Base-by-base conservation (phyloP, 2,797 vertebrate species). In the Siniperca scherzeri region DNA sequence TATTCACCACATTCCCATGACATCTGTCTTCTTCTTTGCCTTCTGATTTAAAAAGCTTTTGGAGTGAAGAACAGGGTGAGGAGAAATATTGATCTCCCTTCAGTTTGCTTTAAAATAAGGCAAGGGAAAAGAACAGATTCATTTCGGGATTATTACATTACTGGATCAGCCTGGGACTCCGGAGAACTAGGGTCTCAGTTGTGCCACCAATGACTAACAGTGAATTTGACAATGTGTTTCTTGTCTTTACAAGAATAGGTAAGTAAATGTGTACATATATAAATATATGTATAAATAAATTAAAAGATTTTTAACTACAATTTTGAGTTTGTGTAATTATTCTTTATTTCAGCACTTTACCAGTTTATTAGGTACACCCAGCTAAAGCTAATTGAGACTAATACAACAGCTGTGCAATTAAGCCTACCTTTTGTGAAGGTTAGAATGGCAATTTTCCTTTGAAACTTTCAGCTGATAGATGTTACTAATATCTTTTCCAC, bases 211-310 rank as follows among this genome's bases (percentile, higher is more conserved):
- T 92, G 82, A 95, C 92, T 93, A 94, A 93, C 86, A 82, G 87
- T 93, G 81, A 86, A 83, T 92, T 94, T 92, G 85, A 91, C 86
- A 78, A 81, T 91, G 83, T 91, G 88, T 92, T 90, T 92, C 84
- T 94, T 93, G 93, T 92, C 88, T 93, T 95, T 92, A 79, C 90
- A 93, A 92, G 88, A 92, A 83, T 94, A 93, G 89, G 70, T 92
- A 89, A 95, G 93, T 93, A 88, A 92, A 90, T 95, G 92, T 96
- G 95, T 96, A 96, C 93, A 96, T 96, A 95, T 96, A 96, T 96
- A 96, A 95, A 96, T 96, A 96, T 93, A 95, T 96, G 94, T 96
- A 96, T 95, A 96, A 96, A 96, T 95, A 95, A 94, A 96, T 96
- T 95, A 95, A 96, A 96, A 94, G 95, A 95, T 95, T 96, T 96